Evolutionary conservation across 2,888 invertebrate species (phyloP), one percentile per base, ranked within the genome.

Genomic region (Tanytarsus gracilentus): DNA sequence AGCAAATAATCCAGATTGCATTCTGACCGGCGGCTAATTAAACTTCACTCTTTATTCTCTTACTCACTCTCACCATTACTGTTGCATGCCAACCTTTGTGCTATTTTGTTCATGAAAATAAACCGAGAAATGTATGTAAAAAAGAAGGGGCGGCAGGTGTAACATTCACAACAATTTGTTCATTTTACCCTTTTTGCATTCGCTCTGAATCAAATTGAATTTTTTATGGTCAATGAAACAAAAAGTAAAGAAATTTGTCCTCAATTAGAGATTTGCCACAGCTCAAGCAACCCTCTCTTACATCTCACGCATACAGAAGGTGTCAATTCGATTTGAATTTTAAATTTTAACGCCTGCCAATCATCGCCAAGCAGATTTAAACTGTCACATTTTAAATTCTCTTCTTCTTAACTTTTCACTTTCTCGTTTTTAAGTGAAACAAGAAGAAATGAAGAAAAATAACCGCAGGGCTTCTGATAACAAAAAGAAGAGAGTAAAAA

Each of bases 1-100:
- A n/a, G n/a, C n/a, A 36, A 36, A 36, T 36, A 36, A 14, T n/a
- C 36, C 16, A 14, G 36, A 36, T 14, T 36, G 16, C 18, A 16
- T 40, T 16, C 6, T 40, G 18, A 40, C 40, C 40, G 16, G 40
- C 40, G 40, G 40, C 40, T 40, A 40, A 40, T 40, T 40, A 40
- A 40, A 40, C 40, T 40, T 21, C 21, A 9, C 21, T 40, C 40
- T 40, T 40, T 40, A 16, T 16, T 40, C 21, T 18, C 40, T 40
- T 16, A 18, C 21, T 40, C 18, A 16, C 40, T 16, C 16, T 36
- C 36, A 36, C 16, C 16, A 36, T 36, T 11, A 1, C n/a, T 36
- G 14, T n/a, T 36, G 2, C 14, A n/a, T n/a, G n/a, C n/a, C n/a
- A n/a, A n/a, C n/a, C n/a, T n/a, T n/a, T n/a, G n/a, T n/a, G n/a